Evolutionary conservation across 2,888 invertebrate species (phyloP).

Genomic region (Nephrocerus scutellatus): DNA sequence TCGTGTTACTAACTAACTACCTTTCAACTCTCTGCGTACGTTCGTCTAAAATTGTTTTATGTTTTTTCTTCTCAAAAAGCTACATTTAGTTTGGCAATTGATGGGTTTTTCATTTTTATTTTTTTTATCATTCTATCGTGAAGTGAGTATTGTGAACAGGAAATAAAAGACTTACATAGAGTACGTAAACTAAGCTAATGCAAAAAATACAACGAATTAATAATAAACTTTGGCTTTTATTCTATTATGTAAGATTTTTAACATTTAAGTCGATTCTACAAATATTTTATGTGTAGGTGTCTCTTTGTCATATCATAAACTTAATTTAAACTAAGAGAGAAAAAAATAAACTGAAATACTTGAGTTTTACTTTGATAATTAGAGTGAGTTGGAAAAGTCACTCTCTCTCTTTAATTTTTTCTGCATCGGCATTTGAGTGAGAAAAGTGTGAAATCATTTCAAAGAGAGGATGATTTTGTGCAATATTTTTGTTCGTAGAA

Average conservation of each 20-base stretch:
- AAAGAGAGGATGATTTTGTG: too few relatives aligned
- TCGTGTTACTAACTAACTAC: too few relatives aligned
- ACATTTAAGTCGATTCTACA: neutral
- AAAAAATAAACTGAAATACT: too few relatives aligned
- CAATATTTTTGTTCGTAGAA: constrained; percentile 15
- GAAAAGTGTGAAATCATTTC: constrained; percentile 21
- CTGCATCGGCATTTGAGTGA: constrained; percentile 22
- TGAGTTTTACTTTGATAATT: too few relatives aligned
- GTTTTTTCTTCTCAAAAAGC: constrained; percentile 42
- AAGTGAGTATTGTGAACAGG: constrained; percentile 13
- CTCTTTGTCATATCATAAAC: constrained; percentile 1
- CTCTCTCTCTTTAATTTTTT: too few relatives aligned
- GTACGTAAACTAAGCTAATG: neutral
- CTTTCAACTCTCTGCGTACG: too few relatives aligned
- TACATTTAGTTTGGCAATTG: constrained; percentile 48
- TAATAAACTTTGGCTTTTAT: constrained; percentile 43
- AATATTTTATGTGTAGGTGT: neutral
- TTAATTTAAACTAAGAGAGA: too few relatives aligned
- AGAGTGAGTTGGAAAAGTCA: too few relatives aligned
- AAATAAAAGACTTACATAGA: constrained; percentile 1
- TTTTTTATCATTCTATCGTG: constrained; percentile 12
- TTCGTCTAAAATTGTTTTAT: too few relatives aligned
- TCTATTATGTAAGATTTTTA: constrained; percentile 4
- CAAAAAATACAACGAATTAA: constrained; percentile 16
- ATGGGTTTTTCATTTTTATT: constrained; percentile 39